Evolutionary conservation across 2,113 vertebrate genomes (phyloP).

Genomic region (Dipodomys merriami): DNA sequence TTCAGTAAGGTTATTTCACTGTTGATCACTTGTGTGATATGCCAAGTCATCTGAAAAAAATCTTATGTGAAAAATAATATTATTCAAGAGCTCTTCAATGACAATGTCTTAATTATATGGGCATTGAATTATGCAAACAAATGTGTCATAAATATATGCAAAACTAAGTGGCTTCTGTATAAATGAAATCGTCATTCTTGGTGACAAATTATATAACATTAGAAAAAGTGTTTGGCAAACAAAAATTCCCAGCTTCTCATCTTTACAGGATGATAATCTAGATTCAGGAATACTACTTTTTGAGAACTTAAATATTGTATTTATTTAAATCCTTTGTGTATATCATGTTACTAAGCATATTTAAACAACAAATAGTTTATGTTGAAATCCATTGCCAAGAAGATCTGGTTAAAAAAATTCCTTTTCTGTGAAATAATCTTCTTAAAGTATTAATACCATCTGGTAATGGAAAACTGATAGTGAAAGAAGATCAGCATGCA

Average conservation of each 20-base stretch:
- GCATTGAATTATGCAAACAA: too few species aligned
- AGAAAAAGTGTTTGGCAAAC: not conserved
- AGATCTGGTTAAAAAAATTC: not conserved
- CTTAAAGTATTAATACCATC: too few species aligned
- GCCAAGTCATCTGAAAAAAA: not conserved
- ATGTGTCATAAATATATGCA: too few species aligned
- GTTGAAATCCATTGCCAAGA: not conserved
- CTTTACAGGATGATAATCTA: not conserved
- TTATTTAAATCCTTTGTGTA: not conserved
- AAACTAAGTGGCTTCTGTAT: too few species aligned
- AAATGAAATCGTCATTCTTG: not conserved
- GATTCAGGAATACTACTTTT: not conserved
- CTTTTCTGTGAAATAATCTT: too few species aligned
- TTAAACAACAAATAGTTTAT: too few species aligned
- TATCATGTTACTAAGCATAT: not conserved
- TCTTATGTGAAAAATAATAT: not conserved
- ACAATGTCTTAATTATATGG: not conserved
- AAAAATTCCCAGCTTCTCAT: not conserved
- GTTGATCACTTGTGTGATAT: not conserved
- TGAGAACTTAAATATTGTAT: not conserved
- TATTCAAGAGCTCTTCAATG: not conserved
- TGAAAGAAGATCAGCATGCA: too few species aligned
- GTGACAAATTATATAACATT: not conserved
- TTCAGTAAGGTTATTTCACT: not conserved
- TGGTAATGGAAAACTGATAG: too few species aligned